Base-by-base conservation (phyloP, 2,888 invertebrate genomes). In the Plagiodera versicolora region DNA sequence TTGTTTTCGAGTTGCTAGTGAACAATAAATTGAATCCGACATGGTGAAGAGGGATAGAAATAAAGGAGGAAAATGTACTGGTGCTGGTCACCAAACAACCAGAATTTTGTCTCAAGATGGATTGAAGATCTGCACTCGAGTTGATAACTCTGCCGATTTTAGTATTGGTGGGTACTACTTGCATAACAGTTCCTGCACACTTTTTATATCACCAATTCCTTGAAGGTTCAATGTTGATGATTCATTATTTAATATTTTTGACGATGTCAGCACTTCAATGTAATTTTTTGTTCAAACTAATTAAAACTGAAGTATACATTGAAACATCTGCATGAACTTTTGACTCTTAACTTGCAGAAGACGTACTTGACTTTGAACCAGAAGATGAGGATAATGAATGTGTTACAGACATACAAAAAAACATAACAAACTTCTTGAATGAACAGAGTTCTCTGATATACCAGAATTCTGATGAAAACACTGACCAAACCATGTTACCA, bases 331-430 rank as follows among this genome's bases (percentile, higher is more conserved):
- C n/a, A n/a, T n/a, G n/a, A n/a, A n/a, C n/a, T n/a, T n/a, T 24
- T 24, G 4, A 24, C 24, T 24, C 6, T 14, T 2, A 1, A n/a
- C 14, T 39, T 39, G 4, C 39, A 39, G 57, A 61, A 17, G 66
- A 66, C 10, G 44, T 58, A 17, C 45, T 66, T 8, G 66, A 66
- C 56, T 66, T 61, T 58, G 66, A 66, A 39, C 63, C 66, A 32
- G 63, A 63, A 17, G 47, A 17, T 32, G 55, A 28, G 8, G 46
- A 58, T 18, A 24, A 53, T 45, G 17, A 10, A 6, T 14, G 8
- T 45, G 17, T n/a, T 1, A 28, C 11, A n/a, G 48, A 18, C 47
- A 50, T 44, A 4, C 47, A 10, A 17, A n/a, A 10, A 35, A 39
- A 46, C 32, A 51, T 11, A 11, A 35, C 35, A 17, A 14, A 18